Evolutionary conservation across 2,888 invertebrate genomes (phyloP).

Genomic region (Nemurella pictetii): DNA sequence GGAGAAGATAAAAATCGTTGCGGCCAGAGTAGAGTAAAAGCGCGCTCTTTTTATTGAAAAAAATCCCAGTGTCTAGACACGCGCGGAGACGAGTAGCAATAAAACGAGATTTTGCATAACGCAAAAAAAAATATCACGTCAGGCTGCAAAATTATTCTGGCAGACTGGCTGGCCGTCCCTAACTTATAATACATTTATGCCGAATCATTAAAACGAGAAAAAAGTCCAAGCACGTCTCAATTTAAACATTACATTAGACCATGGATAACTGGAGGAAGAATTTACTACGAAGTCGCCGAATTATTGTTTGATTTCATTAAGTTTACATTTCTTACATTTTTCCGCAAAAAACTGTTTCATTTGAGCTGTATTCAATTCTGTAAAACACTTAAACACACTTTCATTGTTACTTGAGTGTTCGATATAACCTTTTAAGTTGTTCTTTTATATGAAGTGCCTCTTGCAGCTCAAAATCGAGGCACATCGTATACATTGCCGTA

Average conservation of each 20-base stretch:
- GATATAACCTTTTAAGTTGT: too few species aligned
- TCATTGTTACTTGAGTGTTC: too few species aligned
- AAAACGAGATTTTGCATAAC: conserved; percentile 22
- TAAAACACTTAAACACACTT: too few species aligned
- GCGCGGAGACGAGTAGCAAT: conserved; percentile 6
- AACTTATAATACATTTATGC: background rate
- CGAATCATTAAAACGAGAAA: background rate
- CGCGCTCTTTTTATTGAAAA: background rate
- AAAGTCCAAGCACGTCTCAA: background rate
- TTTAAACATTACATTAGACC: background rate
- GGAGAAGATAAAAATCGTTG: background rate
- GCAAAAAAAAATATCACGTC: background rate
- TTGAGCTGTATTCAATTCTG: too few species aligned
- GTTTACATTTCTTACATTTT: background rate
- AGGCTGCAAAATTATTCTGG: background rate
- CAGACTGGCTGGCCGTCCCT: background rate
- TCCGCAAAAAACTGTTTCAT: too few species aligned
- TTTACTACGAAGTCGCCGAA: background rate
- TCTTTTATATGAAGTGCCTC: too few species aligned
- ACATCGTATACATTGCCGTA: too few species aligned
- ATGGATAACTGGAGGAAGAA: background rate
- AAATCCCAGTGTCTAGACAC: conserved; percentile 11
- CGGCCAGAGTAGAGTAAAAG: background rate
- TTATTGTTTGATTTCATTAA: background rate
- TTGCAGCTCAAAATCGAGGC: too few species aligned